Percentiles rank a stretch among this genome's conserved stretches.
Conservation (phyloP, 2,113 vertebrate genomes). For the Meriones unguiculatus region DNA sequence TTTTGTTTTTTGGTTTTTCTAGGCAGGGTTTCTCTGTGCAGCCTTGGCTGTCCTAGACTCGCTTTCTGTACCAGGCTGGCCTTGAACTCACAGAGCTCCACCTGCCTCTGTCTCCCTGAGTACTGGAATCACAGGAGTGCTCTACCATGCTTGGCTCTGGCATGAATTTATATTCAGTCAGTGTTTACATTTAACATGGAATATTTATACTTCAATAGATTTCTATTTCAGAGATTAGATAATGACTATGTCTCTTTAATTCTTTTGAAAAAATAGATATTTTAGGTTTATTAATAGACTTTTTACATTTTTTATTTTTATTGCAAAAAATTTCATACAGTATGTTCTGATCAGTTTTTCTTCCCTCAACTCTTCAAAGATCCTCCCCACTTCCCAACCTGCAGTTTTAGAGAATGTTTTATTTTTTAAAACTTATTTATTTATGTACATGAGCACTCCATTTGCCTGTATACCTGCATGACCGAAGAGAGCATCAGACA, state of each 20-base stretch:
- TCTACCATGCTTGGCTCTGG: too few species aligned
- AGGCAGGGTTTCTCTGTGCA: too few species aligned
- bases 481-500: too few species aligned
- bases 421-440: too few species aligned
- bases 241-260: not conserved
- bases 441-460: too few species aligned
- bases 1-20: too few species aligned
- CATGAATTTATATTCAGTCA: not conserved
- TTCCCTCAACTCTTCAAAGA: not conserved
- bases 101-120: too few species aligned
- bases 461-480: too few species aligned
- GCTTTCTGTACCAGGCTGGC: too few species aligned
- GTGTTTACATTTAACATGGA: not conserved
- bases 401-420: not conserved
- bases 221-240: not conserved
- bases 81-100: too few species aligned
- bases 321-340: not conserved
- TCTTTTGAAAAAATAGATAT: not conserved
- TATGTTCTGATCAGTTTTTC: not conserved
- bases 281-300: not conserved
- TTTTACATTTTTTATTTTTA: not conserved
- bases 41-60: too few species aligned
- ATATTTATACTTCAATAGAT: not conserved
- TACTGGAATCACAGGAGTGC: too few species aligned
- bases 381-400: not conserved